phyloP scores from a whole-genome alignment of 1,140 invertebrate species.

The Temnothorax longispinosus region DNA sequence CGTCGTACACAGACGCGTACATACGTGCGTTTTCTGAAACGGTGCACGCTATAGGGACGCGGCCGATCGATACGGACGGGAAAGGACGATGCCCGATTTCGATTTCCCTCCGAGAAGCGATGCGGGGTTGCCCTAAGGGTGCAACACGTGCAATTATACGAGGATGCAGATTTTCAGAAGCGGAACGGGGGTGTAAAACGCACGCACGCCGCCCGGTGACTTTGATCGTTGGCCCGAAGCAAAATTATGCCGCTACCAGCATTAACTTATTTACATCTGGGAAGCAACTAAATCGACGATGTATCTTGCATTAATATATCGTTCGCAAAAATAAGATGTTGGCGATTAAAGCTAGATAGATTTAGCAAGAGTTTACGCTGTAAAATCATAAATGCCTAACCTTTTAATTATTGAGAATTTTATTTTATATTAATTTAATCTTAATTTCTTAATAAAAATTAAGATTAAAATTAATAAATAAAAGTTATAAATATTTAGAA shows the following conservation, averaged over 20 bases:
- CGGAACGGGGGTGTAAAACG: conserved; percentile 10
- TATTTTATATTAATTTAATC: background rate
- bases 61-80: conserved; percentile 42
- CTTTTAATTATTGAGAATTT: background rate
- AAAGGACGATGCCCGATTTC: conserved; percentile 59
- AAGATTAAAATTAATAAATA: background rate
- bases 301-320: background rate
- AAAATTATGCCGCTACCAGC: conserved; percentile 14
- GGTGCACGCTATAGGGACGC: conserved; percentile 32
- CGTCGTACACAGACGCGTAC: background rate
- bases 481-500: background rate
- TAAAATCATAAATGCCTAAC: background rate
- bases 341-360: background rate
- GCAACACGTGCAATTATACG: conserved; percentile 54
- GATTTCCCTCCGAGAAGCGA: conserved; percentile 52
- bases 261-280: conserved; percentile 26
- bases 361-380: background rate
- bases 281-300: background rate
- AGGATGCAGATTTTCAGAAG: conserved; percentile 47
- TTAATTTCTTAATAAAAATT: background rate
- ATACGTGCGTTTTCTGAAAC: conserved; percentile 42
- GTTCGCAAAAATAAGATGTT: background rate
- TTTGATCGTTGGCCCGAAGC: conserved; percentile 44
- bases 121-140: conserved; percentile 27
- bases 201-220: background rate